phyloP scores from a whole-genome alignment of 2,797 vertebrate genomes.

The Gobio occitaniae region DNA sequence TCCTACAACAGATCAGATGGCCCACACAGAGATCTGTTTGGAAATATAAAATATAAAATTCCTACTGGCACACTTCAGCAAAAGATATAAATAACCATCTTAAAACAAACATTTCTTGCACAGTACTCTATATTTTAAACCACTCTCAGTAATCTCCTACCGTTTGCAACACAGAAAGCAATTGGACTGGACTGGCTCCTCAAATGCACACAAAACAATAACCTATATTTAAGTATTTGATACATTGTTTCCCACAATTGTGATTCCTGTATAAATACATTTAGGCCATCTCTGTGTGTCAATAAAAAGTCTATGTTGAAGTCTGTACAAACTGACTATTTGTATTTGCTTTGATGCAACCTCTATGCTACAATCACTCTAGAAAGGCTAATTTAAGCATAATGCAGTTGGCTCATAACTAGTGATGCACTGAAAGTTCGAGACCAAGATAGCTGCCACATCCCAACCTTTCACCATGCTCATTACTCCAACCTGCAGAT shows the following conservation, averaged over 20 bases:
- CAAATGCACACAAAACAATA: not conserved
- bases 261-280: not conserved
- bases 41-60: not conserved
- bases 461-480: not conserved
- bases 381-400: not conserved
- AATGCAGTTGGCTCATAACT: not conserved
- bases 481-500: not conserved
- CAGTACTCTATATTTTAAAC: constrained; percentile 21
- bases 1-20: constrained; percentile 8
- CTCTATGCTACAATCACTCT: not conserved
- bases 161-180: not conserved
- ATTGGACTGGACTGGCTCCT: not conserved
- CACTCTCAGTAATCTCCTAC: not conserved
- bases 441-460: not conserved
- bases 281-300: not conserved
- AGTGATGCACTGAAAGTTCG: not conserved
- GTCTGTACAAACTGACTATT: not conserved
- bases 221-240: not conserved
- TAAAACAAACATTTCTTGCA: not conserved
- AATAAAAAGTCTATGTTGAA: not conserved
- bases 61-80: not conserved
- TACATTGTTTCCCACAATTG: not conserved
- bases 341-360: not conserved
- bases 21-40: constrained; percentile 1
- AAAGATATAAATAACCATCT: constrained; percentile 26